These are phyloP conservation scores for Ahaetulla prasina DNA, from an alignment of 2,113 vertebrate species.

Conservation along the genomic window DNA sequence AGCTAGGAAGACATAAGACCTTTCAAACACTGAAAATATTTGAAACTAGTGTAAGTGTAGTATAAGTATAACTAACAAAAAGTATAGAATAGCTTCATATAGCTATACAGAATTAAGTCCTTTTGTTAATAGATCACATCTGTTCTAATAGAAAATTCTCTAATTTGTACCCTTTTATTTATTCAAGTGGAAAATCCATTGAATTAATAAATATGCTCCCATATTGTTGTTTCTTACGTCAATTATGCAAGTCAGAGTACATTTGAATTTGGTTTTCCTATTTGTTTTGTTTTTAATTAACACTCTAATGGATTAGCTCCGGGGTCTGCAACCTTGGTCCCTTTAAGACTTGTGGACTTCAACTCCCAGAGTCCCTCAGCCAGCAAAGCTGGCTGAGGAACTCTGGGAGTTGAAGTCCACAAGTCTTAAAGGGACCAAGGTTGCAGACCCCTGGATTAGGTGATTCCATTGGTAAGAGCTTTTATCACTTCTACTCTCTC, in stretches of 20 bases:
- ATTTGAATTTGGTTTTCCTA: neutral
- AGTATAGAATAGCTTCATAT: neutral
- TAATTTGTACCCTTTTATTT: neutral
- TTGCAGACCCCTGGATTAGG: no score
- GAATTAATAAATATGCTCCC: neutral
- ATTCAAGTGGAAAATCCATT: neutral
- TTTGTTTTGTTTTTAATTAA: neutral
- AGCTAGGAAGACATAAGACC: neutral
- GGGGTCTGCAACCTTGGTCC: no score
- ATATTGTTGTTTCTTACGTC: neutral
- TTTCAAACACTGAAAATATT: neutral
- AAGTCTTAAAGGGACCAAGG: no score
- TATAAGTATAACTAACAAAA: no score
- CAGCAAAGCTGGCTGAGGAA: no score
- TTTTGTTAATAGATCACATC: neutral
- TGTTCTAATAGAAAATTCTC: neutral
- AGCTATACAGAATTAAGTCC: neutral
- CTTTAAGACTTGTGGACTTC: no score
- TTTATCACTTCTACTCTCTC: neutral
- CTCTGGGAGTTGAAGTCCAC: no score
- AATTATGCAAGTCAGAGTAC: neutral
- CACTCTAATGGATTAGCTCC: no score
- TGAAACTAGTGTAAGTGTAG: no score
- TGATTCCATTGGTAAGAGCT: neutral
- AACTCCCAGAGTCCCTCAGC: no score